phyloP scores from a whole-genome alignment of 2,888 invertebrate species.

The Noctua fimbriata region DNA sequence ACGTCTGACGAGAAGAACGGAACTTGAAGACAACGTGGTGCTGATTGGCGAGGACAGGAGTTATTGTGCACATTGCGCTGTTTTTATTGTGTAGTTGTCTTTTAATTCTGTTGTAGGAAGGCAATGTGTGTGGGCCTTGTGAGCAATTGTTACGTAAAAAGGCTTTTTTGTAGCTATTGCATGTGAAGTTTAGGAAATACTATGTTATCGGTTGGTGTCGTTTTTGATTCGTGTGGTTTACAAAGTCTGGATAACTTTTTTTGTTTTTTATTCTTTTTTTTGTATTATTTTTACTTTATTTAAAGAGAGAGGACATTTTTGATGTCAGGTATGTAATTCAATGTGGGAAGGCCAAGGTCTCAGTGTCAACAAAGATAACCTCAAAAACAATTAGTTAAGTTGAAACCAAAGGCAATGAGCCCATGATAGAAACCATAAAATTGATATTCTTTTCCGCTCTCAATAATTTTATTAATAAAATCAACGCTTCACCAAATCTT shows the following conservation, averaged over 20 bases:
- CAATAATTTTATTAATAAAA: not conserved
- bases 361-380: not conserved
- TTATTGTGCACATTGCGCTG: slow-evolving; percentile 40
- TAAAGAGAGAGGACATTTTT: not conserved
- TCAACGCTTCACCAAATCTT: not conserved
- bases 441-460: not conserved
- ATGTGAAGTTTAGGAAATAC: not conserved
- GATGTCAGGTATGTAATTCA: not conserved
- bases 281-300: too few relatives aligned
- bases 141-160: not conserved
- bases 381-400: not conserved
- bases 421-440: not conserved
- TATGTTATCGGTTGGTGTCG: not conserved
- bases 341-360: not conserved
- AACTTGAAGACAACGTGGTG: slow-evolving; percentile 61
- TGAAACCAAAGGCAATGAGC: not conserved
- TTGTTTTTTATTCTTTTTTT: too few relatives aligned
- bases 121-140: not conserved
- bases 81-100: not conserved
- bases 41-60: slow-evolving; percentile 57
- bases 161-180: not conserved
- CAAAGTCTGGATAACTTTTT: too few relatives aligned
- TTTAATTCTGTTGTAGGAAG: slow-evolving; percentile 1
- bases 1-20: slow-evolving; percentile 69
- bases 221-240: not conserved